Conservation (phyloP, 2,113 vertebrate species). For the Nerophis lumbriciformis region DNA sequence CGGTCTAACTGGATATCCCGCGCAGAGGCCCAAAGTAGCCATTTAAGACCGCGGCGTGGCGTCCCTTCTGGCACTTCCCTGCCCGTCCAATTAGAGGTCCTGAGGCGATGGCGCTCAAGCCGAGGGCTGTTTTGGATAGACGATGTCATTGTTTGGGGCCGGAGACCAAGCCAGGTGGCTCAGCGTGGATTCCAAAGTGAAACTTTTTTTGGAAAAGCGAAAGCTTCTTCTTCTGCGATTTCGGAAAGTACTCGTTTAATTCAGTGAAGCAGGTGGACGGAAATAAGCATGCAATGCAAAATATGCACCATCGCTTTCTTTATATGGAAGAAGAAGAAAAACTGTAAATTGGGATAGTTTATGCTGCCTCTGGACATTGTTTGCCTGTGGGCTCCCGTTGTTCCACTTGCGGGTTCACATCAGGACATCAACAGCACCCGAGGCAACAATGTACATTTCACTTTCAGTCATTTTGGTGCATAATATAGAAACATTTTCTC, state of each 20-base stretch:
- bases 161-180: constrained; percentile 1
- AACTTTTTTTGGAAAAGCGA: constrained; percentile 12
- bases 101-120: constrained; percentile 25
- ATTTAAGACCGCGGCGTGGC: constrained; percentile 52
- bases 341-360: constrained; percentile 17
- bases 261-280: background rate
- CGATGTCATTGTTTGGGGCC: constrained; percentile 51
- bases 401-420: constrained; percentile 14
- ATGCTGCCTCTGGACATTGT: constrained; percentile 25
- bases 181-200: constrained; percentile 12
- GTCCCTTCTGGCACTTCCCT: constrained; percentile 37
- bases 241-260: background rate
- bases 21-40: constrained; percentile 52
- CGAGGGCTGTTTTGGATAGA: constrained; percentile 29
- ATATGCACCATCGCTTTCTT: background rate
- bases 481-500: background rate
- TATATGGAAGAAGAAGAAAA: background rate
- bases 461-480: constrained; percentile 13
- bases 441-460: constrained; percentile 20
- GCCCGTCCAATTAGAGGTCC: constrained; percentile 60
- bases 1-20: constrained; percentile 60
- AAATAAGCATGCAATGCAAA: background rate
- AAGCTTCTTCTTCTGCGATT: constrained; percentile 1
- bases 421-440: constrained; percentile 20
- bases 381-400: constrained; percentile 25